Evolutionary conservation across 2,888 invertebrate species (phyloP).

Genomic region (Teinopalpus imperialis): DNA sequence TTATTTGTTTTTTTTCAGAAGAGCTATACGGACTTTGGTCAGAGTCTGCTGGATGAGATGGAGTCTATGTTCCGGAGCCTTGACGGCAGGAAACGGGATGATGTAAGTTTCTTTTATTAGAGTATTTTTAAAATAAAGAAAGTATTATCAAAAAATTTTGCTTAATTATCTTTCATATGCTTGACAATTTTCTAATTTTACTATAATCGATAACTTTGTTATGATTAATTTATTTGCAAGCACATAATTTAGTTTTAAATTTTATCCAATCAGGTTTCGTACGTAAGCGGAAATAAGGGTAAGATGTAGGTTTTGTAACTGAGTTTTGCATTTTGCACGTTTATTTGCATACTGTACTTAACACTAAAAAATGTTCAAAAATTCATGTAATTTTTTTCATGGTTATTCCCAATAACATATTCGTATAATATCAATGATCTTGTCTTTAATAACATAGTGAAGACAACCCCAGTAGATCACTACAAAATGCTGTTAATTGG

Average conservation of each 20-base stretch:
- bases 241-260: slow-evolving; percentile 25
- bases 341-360: slow-evolving; percentile 11
- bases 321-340: neutral
- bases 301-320: slow-evolving; percentile 31
- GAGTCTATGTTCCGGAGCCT: slow-evolving; percentile 91
- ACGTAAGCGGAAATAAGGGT: slow-evolving; percentile 35
- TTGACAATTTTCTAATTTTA: slow-evolving; percentile 14
- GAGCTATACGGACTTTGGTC: slow-evolving; percentile 86
- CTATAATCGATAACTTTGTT: no score
- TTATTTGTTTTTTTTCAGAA: slow-evolving; percentile 50
- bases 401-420: no score
- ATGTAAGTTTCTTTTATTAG: slow-evolving; percentile 39
- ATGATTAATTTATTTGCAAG: slow-evolving; percentile 17
- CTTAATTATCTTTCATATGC: slow-evolving; percentile 8
- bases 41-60: slow-evolving; percentile 94
- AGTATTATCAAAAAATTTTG: no score
- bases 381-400: no score
- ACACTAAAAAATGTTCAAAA: slow-evolving; percentile 5
- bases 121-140: no score
- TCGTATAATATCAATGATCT: no score
- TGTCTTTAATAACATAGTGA: no score
- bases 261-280: slow-evolving; percentile 39
- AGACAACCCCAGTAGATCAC: no score
- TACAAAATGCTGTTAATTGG: no score
- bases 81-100: slow-evolving; percentile 52